Conservation (phyloP, 2,888 invertebrate species). For the Anagyrus pseudococci region DNA sequence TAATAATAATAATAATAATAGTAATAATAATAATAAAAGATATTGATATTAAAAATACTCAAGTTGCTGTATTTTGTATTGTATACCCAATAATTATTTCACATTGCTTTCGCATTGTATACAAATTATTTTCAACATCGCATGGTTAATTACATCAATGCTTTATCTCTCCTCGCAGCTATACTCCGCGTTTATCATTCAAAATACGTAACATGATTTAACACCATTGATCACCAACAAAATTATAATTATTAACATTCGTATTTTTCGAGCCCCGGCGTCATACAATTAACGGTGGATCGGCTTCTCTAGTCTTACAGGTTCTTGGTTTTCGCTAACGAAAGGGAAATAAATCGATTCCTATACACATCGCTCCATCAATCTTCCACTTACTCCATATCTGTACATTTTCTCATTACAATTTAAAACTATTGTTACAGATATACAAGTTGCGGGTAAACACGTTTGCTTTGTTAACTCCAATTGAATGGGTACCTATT, state of each 20-base stretch:
- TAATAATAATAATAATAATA: constrained; percentile 41
- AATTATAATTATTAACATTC: constrained; percentile 13
- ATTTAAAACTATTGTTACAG: background rate
- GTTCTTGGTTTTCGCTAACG: background rate
- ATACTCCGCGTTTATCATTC: background rate
- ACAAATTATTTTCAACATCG: background rate
- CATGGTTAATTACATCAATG: background rate
- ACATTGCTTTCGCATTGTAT: constrained; percentile 1
- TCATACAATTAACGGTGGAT: background rate
- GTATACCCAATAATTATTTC: constrained; percentile 22
- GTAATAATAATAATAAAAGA: constrained; percentile 48
- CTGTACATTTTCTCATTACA: background rate
- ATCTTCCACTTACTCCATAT: background rate
- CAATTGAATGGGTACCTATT: too few species aligned
- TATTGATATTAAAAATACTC: constrained; percentile 39
- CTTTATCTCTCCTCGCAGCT: background rate
- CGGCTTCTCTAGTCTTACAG: background rate
- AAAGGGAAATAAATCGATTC: background rate
- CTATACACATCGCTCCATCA: background rate
- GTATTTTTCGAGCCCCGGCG: background rate
- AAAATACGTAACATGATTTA: constrained; percentile 1
- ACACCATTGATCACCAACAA: constrained; percentile 18
- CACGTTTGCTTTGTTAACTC: background rate
- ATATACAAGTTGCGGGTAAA: too few species aligned
- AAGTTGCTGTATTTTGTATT: constrained; percentile 35